These are phyloP conservation scores for Lissocephala sabroskyi DNA, from an alignment of 2,888 invertebrate genomes.

Conservation along the genomic window DNA sequence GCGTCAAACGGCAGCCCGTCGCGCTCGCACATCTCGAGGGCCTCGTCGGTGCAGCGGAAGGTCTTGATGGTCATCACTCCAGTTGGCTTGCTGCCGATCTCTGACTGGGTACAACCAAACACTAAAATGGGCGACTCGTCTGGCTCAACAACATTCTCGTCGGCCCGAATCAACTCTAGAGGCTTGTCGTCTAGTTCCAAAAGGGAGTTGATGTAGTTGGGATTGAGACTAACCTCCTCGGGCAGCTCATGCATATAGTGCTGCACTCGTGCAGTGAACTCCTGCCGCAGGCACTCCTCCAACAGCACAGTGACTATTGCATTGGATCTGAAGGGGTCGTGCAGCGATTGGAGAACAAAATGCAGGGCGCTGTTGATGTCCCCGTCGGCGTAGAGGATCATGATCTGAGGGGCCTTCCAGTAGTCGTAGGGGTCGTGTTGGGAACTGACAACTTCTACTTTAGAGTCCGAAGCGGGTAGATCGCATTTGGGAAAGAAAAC, in stretches of 20 bases:
- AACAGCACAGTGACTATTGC: conserved; percentile 27
- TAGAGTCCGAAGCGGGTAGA: background rate
- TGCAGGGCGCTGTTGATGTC: conserved; percentile 36
- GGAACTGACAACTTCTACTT: too few species aligned
- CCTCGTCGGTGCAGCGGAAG: conserved; percentile 19
- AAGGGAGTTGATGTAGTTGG: conserved; percentile 6
- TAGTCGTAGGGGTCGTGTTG: too few species aligned
- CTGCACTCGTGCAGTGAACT: conserved; percentile 21
- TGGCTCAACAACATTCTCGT: background rate
- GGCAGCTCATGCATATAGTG: conserved; percentile 9
- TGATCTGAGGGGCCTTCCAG: conserved; percentile 22
- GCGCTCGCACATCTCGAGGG: conserved; percentile 15
- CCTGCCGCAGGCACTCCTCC: conserved; percentile 21
- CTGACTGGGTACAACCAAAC: conserved; percentile 8
- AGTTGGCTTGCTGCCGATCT: conserved; percentile 13
- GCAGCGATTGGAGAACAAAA: conserved; percentile 20
- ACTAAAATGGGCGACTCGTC: conserved; percentile 16
- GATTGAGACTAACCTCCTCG: background rate
- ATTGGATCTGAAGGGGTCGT: conserved; percentile 24
- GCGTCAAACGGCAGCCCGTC: conserved; percentile 1
- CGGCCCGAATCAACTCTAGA: background rate
- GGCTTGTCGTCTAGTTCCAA: background rate
- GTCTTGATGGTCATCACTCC: conserved; percentile 31
- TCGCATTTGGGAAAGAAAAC: conserved; percentile 3
- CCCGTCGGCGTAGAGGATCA: conserved; percentile 32